Evolutionary conservation across 2,888 invertebrate genomes (phyloP).

Genomic region (Cephonodes hylas): DNA sequence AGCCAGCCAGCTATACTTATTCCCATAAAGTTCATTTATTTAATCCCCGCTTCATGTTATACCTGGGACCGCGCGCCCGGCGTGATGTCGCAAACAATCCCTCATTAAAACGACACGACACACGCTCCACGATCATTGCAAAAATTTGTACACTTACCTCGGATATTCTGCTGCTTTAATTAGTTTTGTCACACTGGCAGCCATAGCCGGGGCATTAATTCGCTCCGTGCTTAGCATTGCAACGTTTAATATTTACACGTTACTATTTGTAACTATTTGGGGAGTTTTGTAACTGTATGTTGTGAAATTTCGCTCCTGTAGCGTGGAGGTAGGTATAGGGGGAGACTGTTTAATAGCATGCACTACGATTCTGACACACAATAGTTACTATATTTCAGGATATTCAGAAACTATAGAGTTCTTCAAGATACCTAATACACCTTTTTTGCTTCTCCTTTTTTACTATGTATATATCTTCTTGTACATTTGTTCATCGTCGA

Average conservation of each 20-base stretch:
- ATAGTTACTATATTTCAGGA: too few relatives aligned
- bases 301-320: background rate
- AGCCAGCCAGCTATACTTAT: too few relatives aligned
- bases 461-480: too few relatives aligned
- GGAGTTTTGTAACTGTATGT: background rate
- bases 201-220: background rate
- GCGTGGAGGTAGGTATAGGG: too few relatives aligned
- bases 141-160: constrained; percentile 45
- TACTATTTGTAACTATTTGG: background rate
- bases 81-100: constrained; percentile 73
- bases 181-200: constrained; percentile 4
- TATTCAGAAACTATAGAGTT: too few relatives aligned
- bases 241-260: background rate
- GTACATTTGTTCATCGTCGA: too few relatives aligned
- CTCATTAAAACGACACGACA: constrained; percentile 66
- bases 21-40: background rate
- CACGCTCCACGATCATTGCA: constrained; percentile 49
- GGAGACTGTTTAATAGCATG: too few relatives aligned
- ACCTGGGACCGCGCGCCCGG: constrained; percentile 23
- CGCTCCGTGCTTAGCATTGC: background rate
- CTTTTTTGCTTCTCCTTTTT: too few relatives aligned
- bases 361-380: too few relatives aligned
- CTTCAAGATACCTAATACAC: too few relatives aligned
- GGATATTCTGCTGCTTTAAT: constrained; percentile 6
- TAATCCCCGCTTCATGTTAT: constrained; percentile 23